Percentiles rank a stretch among this genome's conserved stretches.
phyloP scores from a whole-genome alignment of 2,113 vertebrate genomes.

The Helogale parvula region DNA sequence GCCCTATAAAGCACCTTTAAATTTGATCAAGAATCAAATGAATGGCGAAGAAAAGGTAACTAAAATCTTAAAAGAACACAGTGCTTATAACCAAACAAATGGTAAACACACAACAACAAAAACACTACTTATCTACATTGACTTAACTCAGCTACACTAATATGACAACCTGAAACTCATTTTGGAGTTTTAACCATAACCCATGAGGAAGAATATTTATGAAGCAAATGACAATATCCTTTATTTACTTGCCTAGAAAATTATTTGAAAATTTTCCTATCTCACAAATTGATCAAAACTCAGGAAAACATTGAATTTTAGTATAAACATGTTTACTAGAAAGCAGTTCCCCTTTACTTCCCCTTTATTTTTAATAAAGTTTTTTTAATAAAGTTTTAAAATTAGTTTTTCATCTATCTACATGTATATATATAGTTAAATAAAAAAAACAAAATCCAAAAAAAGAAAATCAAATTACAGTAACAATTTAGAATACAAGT shows the following conservation, averaged over 20 bases:
- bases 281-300: neutral
- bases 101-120: constrained; percentile 30
- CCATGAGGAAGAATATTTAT: neutral
- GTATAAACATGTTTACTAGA: constrained; percentile 26
- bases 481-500: constrained; percentile 40
- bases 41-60: constrained; percentile 38
- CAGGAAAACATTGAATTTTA: constrained; percentile 20
- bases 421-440: neutral
- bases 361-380: neutral
- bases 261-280: neutral
- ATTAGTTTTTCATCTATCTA: neutral
- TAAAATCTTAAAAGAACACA: neutral
- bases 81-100: neutral
- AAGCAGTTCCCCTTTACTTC: neutral
- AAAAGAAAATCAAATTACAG: constrained; percentile 20
- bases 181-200: constrained; percentile 37
- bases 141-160: constrained; percentile 1
- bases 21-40: constrained; percentile 19
- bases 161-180: neutral
- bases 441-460: neutral
- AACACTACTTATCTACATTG: neutral
- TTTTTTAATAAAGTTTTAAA: neutral
- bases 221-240: constrained; percentile 16
- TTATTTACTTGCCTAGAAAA: constrained; percentile 26
- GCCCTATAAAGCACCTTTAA: neutral